Evolutionary conservation across 1,140 invertebrate species (phyloP).

Genomic region (Pomacea maculata): DNA sequence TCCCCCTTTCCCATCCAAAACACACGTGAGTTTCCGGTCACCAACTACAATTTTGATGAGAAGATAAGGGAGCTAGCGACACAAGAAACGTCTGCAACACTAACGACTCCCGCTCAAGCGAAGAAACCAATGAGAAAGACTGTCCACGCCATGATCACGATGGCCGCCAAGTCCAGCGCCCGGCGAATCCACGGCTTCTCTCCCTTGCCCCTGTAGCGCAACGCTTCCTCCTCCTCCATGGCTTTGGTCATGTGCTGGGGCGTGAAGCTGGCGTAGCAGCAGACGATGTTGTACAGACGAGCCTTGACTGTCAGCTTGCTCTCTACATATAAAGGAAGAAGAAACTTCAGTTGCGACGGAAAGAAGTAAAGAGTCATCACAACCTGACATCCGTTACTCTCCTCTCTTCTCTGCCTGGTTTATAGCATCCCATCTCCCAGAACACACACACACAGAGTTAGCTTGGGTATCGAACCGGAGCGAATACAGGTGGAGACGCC

Average conservation of each 20-base stretch:
- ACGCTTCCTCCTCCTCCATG: conserved; percentile 28
- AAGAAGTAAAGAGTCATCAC: too few species aligned
- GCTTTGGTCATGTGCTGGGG: conserved; percentile 13
- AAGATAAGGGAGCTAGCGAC: too few species aligned
- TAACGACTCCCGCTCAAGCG: neutral
- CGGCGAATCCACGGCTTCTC: conserved; percentile 24
- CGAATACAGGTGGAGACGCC: too few species aligned
- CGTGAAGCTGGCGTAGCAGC: conserved; percentile 30
- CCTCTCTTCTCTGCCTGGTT: too few species aligned
- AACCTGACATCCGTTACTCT: too few species aligned
- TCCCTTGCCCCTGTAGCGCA: conserved; percentile 22
- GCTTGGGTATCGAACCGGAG: too few species aligned
- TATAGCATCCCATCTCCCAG: too few species aligned
- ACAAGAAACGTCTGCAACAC: too few species aligned
- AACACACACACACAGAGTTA: too few species aligned
- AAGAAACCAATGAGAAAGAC: conserved; percentile 31
- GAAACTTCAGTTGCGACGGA: neutral
- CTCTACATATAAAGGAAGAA: neutral
- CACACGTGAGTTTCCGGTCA: too few species aligned
- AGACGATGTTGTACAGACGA: conserved; percentile 29
- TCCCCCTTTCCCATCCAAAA: too few species aligned
- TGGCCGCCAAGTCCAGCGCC: conserved; percentile 17
- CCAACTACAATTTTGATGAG: too few species aligned
- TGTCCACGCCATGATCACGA: conserved; percentile 26
- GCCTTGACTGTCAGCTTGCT: conserved; percentile 4